phyloP scores from a whole-genome alignment of 2,797 vertebrate genomes.

The Pterois miles region DNA sequence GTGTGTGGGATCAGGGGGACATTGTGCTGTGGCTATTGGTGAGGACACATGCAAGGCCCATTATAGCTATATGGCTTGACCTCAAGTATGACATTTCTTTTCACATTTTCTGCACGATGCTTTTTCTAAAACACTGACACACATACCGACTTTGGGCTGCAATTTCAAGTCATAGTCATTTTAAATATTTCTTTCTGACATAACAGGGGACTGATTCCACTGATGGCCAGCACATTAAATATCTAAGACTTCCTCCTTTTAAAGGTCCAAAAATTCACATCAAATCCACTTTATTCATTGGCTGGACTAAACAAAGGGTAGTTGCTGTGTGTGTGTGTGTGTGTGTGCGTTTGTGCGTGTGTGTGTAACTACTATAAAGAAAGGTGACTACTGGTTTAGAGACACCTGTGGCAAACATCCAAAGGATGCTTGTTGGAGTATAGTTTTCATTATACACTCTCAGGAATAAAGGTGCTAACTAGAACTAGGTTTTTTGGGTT shows the following conservation, averaged over 20 bases:
- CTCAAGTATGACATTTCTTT: conserved; percentile 1
- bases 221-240: neutral
- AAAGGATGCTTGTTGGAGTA: too few relatives aligned
- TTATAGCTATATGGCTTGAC: conserved; percentile 4
- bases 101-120: neutral
- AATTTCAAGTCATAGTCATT: neutral
- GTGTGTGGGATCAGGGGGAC: neutral
- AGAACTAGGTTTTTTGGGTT: too few relatives aligned
- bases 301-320: too few relatives aligned
- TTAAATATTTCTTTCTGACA: neutral
- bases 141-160: neutral
- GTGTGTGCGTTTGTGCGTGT: too few relatives aligned
- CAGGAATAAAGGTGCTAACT: too few relatives aligned
- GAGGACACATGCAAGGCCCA: conserved; percentile 8
- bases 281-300: neutral
- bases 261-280: too few relatives aligned
- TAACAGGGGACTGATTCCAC: neutral
- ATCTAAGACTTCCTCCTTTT: neutral
- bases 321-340: too few relatives aligned
- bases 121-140: neutral
- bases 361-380: too few relatives aligned
- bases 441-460: too few relatives aligned
- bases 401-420: too few relatives aligned
- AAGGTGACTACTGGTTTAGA: too few relatives aligned
- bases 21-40: neutral